Percentiles rank a stretch among this genome's conserved stretches.
phyloP scores from a whole-genome alignment of 2,797 vertebrate species.

The Squalus acanthias region DNA sequence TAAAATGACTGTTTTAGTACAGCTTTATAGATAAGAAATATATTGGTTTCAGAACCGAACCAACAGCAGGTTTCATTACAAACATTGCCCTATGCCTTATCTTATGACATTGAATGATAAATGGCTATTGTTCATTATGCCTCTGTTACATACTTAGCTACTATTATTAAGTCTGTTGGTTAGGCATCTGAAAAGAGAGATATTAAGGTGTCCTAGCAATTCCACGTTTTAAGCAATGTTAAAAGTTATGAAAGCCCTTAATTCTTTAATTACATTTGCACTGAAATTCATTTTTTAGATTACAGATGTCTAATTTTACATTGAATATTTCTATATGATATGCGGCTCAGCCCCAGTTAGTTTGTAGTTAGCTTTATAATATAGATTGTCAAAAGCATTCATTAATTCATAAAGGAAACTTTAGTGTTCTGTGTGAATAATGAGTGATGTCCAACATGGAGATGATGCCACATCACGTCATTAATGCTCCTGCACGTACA shows the following conservation, averaged over 20 bases:
- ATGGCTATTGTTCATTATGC: neutral
- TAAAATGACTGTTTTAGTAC: neutral
- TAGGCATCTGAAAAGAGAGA: neutral
- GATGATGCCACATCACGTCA: neutral
- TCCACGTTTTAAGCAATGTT: neutral
- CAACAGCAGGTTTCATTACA: slow-evolving; percentile 7
- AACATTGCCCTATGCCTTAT: neutral
- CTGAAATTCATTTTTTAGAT: neutral
- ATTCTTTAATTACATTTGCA: neutral
- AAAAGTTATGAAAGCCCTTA: neutral
- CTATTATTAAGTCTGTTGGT: neutral
- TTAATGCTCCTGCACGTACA: neutral
- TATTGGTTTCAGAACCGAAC: slow-evolving; percentile 18
- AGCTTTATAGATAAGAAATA: slow-evolving; percentile 34
- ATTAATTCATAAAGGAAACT: neutral
- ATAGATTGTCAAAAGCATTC: neutral
- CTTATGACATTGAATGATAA: slow-evolving; percentile 30
- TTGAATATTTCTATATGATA: neutral
- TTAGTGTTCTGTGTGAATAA: neutral
- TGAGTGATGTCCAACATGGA: neutral
- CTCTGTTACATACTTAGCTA: too few relatives aligned
- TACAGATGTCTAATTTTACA: neutral
- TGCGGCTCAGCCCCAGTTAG: neutral
- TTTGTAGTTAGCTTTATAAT: neutral
- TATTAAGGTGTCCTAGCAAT: neutral